Percentiles rank a stretch among this genome's conserved stretches.
Evolutionary conservation across 2,113 vertebrate species (phyloP).

Genomic region (Gasterosteus aculeatus): DNA sequence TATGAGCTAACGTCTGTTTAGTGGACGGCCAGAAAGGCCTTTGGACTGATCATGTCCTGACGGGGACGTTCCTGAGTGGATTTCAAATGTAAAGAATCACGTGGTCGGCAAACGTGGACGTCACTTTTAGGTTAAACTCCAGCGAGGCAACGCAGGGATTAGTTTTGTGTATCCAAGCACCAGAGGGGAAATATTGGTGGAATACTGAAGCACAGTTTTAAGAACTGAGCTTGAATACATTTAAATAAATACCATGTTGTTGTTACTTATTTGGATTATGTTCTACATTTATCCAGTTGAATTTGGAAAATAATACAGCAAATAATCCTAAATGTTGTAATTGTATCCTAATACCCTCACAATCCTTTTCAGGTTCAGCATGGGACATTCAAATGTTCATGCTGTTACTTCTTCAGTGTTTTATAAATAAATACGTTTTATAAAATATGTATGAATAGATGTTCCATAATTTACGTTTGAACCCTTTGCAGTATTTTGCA

Average conservation of each 20-base stretch:
- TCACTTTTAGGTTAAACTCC: not conserved
- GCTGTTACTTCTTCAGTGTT: not conserved
- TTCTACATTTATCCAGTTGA: too few species aligned
- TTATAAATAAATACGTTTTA: not conserved
- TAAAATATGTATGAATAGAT: not conserved
- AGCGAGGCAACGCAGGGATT: not conserved
- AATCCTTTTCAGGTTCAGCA: not conserved
- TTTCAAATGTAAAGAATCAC: not conserved
- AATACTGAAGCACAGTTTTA: not conserved
- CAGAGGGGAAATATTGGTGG: not conserved
- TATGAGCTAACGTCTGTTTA: conserved; percentile 32
- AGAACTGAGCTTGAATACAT: not conserved
- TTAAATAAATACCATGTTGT: not conserved
- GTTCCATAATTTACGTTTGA: not conserved
- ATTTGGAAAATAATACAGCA: not conserved
- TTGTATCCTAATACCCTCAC: not conserved
- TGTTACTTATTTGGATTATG: not conserved
- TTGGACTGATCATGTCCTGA: not conserved
- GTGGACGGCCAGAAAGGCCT: conserved; percentile 33
- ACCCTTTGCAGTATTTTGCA: not conserved
- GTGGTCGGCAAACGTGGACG: not conserved
- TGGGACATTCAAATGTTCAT: not conserved
- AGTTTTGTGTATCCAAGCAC: not conserved
- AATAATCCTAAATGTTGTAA: not conserved
- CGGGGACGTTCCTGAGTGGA: not conserved